A percentile compares a stretch with the other conserved stretches of the same genome.
Evolutionary conservation across 2,888 invertebrate species (phyloP).

Genomic region (Macropis europaea): DNA sequence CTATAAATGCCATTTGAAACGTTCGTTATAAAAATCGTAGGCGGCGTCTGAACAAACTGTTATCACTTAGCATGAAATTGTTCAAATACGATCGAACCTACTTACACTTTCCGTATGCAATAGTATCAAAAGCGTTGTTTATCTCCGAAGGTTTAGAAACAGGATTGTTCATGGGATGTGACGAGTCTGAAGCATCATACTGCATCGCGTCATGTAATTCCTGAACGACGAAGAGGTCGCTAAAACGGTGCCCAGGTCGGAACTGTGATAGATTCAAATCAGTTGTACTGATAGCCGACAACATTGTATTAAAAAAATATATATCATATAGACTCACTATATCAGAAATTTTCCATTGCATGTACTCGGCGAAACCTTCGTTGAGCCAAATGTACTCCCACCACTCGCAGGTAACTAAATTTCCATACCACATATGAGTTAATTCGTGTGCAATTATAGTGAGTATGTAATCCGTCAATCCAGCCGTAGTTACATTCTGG

Average conservation of each 20-base stretch:
- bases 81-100: too few species aligned
- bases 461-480: slow-evolving; percentile 81
- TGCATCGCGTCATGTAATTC: slow-evolving; percentile 79
- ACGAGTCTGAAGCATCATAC: slow-evolving; percentile 77
- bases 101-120: slow-evolving; percentile 84
- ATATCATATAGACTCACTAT: slow-evolving; percentile 49
- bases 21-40: too few species aligned
- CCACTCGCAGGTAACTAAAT: slow-evolving; percentile 86
- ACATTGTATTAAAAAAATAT: background rate
- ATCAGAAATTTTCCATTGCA: slow-evolving; percentile 77
- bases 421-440: slow-evolving; percentile 89
- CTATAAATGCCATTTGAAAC: too few species aligned
- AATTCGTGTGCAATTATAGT: slow-evolving; percentile 85
- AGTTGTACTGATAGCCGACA: background rate
- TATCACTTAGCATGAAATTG: too few species aligned
- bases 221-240: slow-evolving; percentile 82
- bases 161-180: slow-evolving; percentile 82
- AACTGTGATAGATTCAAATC: slow-evolving; percentile 13
- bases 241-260: slow-evolving; percentile 79
- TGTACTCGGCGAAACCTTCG: slow-evolving; percentile 86
- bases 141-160: slow-evolving; percentile 81
- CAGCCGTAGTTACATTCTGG: slow-evolving; percentile 48
- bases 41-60: too few species aligned
- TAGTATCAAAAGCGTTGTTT: slow-evolving; percentile 82
- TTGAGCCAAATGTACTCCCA: slow-evolving; percentile 88